Evolutionary conservation across 2,888 invertebrate genomes (phyloP).

Genomic region (Prosopocoilus inquinatus): DNA sequence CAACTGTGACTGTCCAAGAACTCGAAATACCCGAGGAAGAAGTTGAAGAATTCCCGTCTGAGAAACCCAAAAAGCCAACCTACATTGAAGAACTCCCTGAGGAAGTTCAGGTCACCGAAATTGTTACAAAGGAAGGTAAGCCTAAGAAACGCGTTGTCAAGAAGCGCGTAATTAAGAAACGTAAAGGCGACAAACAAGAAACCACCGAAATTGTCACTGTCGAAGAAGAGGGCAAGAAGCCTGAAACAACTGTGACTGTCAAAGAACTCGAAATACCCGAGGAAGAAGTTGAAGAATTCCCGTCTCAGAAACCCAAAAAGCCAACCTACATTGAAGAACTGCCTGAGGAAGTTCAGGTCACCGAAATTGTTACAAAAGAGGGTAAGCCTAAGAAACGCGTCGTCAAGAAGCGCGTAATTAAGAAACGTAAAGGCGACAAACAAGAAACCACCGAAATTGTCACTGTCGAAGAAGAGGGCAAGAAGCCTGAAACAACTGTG

Average conservation of each 20-base stretch:
- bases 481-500: slow-evolving; percentile 14
- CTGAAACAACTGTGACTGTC: slow-evolving; percentile 48
- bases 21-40: slow-evolving; percentile 19
- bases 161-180: slow-evolving; percentile 40
- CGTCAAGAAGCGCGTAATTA: slow-evolving; percentile 22
- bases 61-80: slow-evolving; percentile 20
- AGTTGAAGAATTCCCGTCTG: slow-evolving; percentile 27
- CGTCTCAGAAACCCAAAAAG: neutral
- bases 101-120: slow-evolving; percentile 32
- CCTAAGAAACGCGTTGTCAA: slow-evolving; percentile 37
- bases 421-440: slow-evolving; percentile 26
- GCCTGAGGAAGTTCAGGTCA: slow-evolving; percentile 44
- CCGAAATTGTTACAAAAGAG: slow-evolving; percentile 19
- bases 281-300: slow-evolving; percentile 35
- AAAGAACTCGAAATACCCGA: slow-evolving; percentile 48
- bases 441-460: slow-evolving; percentile 26
- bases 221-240: slow-evolving; percentile 44
- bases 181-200: slow-evolving; percentile 40
- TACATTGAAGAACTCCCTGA: slow-evolving; percentile 34
- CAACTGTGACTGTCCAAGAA: slow-evolving; percentile 38
- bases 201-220: slow-evolving; percentile 33
- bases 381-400: slow-evolving; percentile 23
- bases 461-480: slow-evolving; percentile 26
- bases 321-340: slow-evolving; percentile 33
- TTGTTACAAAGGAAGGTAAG: slow-evolving; percentile 30